phyloP scores from a whole-genome alignment of 2,888 invertebrate species.

The Spodoptera littoralis region DNA sequence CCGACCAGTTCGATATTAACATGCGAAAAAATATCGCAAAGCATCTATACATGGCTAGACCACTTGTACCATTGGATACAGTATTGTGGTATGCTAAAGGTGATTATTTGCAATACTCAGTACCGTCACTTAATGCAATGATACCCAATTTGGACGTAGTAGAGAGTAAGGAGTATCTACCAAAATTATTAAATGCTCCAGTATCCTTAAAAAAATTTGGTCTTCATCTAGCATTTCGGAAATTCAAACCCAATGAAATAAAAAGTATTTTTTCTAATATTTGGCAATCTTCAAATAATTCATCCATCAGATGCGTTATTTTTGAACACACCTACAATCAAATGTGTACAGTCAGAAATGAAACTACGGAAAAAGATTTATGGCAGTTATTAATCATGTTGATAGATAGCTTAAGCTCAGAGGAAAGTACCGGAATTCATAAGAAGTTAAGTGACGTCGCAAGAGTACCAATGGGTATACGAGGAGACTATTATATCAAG shows the following conservation, averaged over 20 bases:
- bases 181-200: slow-evolving; percentile 65
- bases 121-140: slow-evolving; percentile 74
- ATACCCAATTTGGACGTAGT: slow-evolving; percentile 66
- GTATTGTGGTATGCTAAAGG: slow-evolving; percentile 75
- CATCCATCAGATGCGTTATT: slow-evolving; percentile 64
- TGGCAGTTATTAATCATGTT: slow-evolving; percentile 66
- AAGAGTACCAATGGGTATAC: slow-evolving; percentile 48
- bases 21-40: slow-evolving; percentile 73
- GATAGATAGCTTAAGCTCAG: slow-evolving; percentile 65
- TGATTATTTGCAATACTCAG: slow-evolving; percentile 75
- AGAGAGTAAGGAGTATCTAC: slow-evolving; percentile 60
- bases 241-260: slow-evolving; percentile 63
- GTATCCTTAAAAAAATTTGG: slow-evolving; percentile 74
- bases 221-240: slow-evolving; percentile 63
- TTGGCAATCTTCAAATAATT: slow-evolving; percentile 69
- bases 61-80: slow-evolving; percentile 64
- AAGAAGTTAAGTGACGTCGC: slow-evolving; percentile 54
- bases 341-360: slow-evolving; percentile 53
- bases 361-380: slow-evolving; percentile 53
- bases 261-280: slow-evolving; percentile 60
- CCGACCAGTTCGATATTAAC: slow-evolving; percentile 64
- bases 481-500: too few relatives aligned
- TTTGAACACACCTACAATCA: slow-evolving; percentile 63
- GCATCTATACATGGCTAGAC: slow-evolving; percentile 73
- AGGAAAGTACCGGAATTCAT: slow-evolving; percentile 67